phyloP scores from a whole-genome alignment of 2,797 vertebrate genomes.

The Arrhamphus sclerolepis region DNA sequence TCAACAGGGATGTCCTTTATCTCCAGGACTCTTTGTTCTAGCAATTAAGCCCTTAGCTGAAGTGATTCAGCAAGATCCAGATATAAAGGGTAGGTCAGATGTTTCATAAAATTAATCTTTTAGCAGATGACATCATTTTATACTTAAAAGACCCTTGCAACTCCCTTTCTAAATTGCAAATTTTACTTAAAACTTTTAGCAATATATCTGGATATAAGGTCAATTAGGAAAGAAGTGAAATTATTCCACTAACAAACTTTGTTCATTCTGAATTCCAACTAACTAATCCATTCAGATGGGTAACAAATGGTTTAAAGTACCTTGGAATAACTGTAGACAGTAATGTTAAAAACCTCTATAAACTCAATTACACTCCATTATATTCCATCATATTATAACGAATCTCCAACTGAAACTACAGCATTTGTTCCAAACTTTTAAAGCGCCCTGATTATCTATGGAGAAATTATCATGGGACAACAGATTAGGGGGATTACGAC shows the following conservation, averaged over 20 bases:
- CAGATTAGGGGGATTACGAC: no score
- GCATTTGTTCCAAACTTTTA: no score
- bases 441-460: no score
- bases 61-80: neutral
- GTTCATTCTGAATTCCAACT: no score
- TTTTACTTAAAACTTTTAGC: neutral
- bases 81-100: slow-evolving; percentile 15
- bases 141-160: neutral
- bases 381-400: no score
- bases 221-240: neutral
- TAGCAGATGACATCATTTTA: neutral
- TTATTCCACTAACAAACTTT: neutral
- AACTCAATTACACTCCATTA: no score
- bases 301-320: no score
- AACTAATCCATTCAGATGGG: neutral
- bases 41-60: slow-evolving; percentile 12
- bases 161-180: neutral
- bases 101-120: slow-evolving; percentile 6
- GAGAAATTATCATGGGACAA: no score
- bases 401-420: no score
- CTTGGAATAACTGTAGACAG: neutral
- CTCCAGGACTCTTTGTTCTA: slow-evolving; percentile 10
- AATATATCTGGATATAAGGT: neutral
- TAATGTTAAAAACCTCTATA: no score
- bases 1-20: neutral